Conservation (phyloP, 2,888 invertebrate species). For the Trypoxylon attenuatum region DNA sequence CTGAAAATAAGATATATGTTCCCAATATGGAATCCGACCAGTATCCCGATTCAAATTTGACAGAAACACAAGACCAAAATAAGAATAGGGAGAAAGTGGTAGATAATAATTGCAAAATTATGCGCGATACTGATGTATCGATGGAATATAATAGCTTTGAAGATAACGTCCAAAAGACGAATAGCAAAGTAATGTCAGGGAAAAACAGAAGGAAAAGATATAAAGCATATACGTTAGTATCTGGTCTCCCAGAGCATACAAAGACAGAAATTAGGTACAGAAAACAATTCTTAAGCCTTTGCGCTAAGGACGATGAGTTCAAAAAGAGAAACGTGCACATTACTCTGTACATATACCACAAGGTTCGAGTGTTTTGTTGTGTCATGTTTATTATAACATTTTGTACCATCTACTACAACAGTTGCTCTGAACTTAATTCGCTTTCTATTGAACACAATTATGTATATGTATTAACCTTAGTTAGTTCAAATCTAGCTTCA, state of each 20-base stretch:
- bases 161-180: neutral
- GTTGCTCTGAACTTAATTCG: neutral
- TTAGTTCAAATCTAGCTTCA: too few species aligned
- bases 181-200: neutral
- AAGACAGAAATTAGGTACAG: conserved; percentile 36
- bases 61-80: neutral
- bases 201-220: neutral
- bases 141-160: too few species aligned
- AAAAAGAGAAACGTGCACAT: conserved; percentile 47
- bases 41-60: too few species aligned
- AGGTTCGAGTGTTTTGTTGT: conserved; percentile 1
- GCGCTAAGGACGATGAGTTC: conserved; percentile 38
- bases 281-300: conserved; percentile 42
- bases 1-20: neutral
- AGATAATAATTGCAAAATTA: neutral
- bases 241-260: conserved; percentile 17
- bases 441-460: neutral
- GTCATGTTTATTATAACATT: neutral
- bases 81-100: neutral
- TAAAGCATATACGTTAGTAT: conserved; percentile 7
- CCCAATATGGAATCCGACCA: neutral
- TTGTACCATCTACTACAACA: too few species aligned
- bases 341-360: conserved; percentile 41
- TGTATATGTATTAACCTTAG: too few species aligned
- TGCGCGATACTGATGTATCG: too few species aligned